phyloP scores from a whole-genome alignment of 2,888 invertebrate genomes.

The Azorinus chamasolen region DNA sequence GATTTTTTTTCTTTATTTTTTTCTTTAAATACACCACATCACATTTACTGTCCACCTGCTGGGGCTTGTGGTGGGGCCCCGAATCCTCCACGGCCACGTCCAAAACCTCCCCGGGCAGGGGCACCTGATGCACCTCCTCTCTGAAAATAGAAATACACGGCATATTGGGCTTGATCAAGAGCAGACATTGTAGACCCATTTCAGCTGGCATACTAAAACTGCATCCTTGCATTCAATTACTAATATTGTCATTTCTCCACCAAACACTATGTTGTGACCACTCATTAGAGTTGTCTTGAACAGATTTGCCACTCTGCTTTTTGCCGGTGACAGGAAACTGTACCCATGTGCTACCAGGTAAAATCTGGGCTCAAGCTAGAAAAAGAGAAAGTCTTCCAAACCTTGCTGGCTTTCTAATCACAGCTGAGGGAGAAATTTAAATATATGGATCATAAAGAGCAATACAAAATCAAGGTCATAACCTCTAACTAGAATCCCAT shows the following conservation, averaged over 20 bases:
- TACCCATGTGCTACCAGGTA: no score
- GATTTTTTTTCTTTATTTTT: constrained; percentile 48
- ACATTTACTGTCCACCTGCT: constrained; percentile 31
- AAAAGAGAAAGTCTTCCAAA: no score
- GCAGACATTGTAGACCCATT: neutral
- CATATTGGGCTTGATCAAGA: neutral
- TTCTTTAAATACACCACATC: constrained; percentile 23
- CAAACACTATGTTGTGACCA: neutral
- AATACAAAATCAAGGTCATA: no score
- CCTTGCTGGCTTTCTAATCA: no score
- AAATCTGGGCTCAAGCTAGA: no score
- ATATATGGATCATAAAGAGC: no score
- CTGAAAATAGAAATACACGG: constrained; percentile 68
- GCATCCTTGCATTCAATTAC: neutral
- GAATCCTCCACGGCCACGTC: constrained; percentile 77
- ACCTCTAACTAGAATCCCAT: no score
- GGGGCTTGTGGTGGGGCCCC: constrained; percentile 53
- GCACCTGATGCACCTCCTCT: constrained; percentile 74
- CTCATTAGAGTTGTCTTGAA: neutral
- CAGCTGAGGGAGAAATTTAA: no score
- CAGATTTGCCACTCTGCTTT: no score
- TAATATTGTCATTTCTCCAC: no score
- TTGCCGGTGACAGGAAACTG: no score
- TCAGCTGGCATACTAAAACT: neutral
- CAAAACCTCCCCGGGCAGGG: constrained; percentile 75